Evolutionary conservation across 2,113 vertebrate species (phyloP).

Genomic region (Eulacestoma nigropectus): DNA sequence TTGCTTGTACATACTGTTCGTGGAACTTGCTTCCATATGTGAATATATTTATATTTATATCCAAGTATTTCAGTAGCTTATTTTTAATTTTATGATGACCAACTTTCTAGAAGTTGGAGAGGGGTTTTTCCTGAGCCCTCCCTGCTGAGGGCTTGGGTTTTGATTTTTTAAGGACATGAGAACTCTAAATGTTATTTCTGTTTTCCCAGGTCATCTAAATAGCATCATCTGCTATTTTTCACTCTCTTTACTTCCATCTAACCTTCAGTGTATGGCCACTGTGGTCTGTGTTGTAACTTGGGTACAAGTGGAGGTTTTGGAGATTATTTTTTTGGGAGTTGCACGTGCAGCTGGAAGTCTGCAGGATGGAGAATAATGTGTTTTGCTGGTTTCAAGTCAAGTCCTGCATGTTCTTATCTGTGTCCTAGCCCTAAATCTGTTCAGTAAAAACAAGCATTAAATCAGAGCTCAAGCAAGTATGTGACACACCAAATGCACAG

Average conservation of each 20-base stretch:
- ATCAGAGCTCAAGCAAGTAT: neutral
- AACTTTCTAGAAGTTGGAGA: neutral
- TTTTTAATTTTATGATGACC: neutral
- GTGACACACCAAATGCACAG: neutral
- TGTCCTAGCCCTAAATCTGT: neutral
- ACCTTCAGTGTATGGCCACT: neutral
- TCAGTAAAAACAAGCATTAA: neutral
- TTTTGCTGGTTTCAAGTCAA: neutral
- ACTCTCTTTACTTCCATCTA: neutral
- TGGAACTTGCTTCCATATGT: neutral
- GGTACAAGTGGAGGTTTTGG: neutral
- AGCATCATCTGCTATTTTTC: constrained; percentile 29
- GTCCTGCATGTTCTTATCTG: neutral
- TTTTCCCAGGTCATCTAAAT: constrained; percentile 7
- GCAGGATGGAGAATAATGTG: neutral
- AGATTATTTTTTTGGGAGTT: neutral
- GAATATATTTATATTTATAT: neutral
- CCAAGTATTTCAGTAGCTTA: neutral
- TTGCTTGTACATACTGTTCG: neutral
- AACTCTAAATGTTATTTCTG: neutral
- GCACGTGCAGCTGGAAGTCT: neutral
- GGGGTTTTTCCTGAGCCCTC: neutral
- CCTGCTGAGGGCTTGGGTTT: neutral
- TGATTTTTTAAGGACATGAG: neutral
- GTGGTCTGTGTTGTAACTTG: neutral